Base-by-base conservation (phyloP, 2,888 invertebrate genomes). In the Gymnocheta viridis region DNA sequence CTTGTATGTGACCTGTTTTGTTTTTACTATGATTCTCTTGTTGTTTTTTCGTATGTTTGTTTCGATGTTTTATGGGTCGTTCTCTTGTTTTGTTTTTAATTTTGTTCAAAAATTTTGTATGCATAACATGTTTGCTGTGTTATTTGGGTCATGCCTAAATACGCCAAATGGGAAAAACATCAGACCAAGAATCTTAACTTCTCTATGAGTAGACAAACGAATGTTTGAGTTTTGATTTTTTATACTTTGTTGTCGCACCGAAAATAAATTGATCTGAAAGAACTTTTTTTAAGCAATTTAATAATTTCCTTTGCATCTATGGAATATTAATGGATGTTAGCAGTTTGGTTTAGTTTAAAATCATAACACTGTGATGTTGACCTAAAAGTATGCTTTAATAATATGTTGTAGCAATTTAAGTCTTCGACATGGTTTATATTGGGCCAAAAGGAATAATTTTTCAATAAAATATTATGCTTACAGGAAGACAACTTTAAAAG, bases 231-330 rank as follows among this genome's bases (percentile, higher is more conserved):
- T 72, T 58, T 58, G 66, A 49, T 66, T 27, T 66, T 58, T 60
- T 10, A 2, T 27, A 51, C 22, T 51, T 17, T 56, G 1, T 32
- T 66, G 35, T 27, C 44, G 24, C 41, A 29, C 7, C 29, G 58
- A 41, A 56, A 70, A 64, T 47, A 58, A 81, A 84, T 77, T 56
- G 67, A 49, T 80, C 73, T 73, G 60, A 56, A 77, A 54, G 77
- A 38, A 78, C 64, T 81, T 84, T 73, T n/a, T 84, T 76, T 77
- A 77, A 69, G 62, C 72, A 81, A 81, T 84, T 84, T 81, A 81
- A 81, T 84, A 81, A 84, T 84, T 84, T 73, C 49, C 47, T 51
- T 19, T 32, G 66, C 77, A 73, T 69, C 60, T 66, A 9, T 49
- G 66, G 77, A 81, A 84, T 84, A 77, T 77, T 81, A 81, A 84